Evolutionary conservation across 2,113 vertebrate genomes (phyloP), one percentile per base, ranked within the genome.

Genomic region (Balaenoptera acutorostrata): DNA sequence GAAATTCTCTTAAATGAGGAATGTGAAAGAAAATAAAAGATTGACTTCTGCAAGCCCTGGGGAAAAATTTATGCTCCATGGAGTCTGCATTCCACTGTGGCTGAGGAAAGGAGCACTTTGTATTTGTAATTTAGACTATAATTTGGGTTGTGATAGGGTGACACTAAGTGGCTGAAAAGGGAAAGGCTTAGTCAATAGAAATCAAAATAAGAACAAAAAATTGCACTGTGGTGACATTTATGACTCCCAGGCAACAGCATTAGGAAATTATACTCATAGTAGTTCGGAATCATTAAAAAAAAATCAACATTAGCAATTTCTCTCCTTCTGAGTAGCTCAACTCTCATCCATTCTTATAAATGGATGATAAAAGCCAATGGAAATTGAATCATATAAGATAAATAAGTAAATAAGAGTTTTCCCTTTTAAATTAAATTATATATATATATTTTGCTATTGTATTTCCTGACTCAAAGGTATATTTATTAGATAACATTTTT

Each of bases 101-200:
- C 71, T 61, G 75, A 93, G 55, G 89, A 52, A 81, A 96, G 39
- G 77, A 80, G 46, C 7, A 3, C 88, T 98, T 97, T 92, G 46
- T 90, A 2, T 64, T 85, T 94, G 29, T 71, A 95, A 96, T 97
- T 96, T 91, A 95, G 61, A 8, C 7, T 96, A 64, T 88, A 85
- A 98, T 83, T 82, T 97, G 90, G 92, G 61, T 77, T 97, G 89
- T 96, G 75, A 90, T 96, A 97, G 89, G 95, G 82, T 94, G 98
- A 95, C 91, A 96, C 97, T 97, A 95, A 97, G 97, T 98, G 98
- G 93, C 36, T 95, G 80, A 96, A 97, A 93, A 80, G 41, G 90
- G 84, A 93, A 82, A 91, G 93, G 13, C 74, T 96, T 97, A 96
- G 93, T 97, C 87, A 97, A 93, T 96, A 85, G 66, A 96, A 97